phyloP scores from a whole-genome alignment of 2,888 invertebrate species.

The Cecidostiba fungosa region DNA sequence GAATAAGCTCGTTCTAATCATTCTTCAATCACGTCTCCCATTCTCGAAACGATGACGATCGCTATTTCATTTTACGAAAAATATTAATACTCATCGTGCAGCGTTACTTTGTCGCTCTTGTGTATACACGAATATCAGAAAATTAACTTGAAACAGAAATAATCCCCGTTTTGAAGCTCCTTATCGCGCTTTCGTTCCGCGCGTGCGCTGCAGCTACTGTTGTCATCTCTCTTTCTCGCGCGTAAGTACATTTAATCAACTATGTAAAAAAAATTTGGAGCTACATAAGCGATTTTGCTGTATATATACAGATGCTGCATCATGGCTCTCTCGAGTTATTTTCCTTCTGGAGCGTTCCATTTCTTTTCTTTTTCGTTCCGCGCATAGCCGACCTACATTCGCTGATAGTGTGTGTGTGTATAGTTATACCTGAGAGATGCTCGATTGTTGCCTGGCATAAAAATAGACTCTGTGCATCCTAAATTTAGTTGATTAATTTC shows the following conservation, averaged over 20 bases:
- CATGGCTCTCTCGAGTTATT: neutral
- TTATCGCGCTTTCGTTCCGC: neutral
- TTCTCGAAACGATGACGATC: neutral
- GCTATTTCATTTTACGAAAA: neutral
- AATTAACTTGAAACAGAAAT: neutral
- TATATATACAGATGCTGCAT: neutral
- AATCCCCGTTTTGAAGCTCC: neutral
- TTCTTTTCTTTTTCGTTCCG: conserved; percentile 13
- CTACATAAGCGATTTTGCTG: neutral
- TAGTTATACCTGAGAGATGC: neutral
- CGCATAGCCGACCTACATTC: neutral
- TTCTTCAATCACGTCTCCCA: neutral
- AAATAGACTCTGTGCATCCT: too few species aligned
- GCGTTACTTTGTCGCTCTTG: neutral
- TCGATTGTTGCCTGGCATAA: too few species aligned
- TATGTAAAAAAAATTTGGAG: too few species aligned
- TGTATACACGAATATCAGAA: neutral
- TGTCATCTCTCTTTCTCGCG: conserved; percentile 53
- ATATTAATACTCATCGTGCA: too few species aligned
- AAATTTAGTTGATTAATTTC: neutral
- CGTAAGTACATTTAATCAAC: conserved; percentile 77
- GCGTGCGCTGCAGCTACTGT: neutral
- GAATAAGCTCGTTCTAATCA: conserved; percentile 9
- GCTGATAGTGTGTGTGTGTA: neutral
- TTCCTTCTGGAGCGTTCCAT: neutral